Percentiles rank a stretch among this genome's conserved stretches.
Evolutionary conservation across 2,113 vertebrate species (phyloP).

Genomic region (Dipodomys stephensi): DNA sequence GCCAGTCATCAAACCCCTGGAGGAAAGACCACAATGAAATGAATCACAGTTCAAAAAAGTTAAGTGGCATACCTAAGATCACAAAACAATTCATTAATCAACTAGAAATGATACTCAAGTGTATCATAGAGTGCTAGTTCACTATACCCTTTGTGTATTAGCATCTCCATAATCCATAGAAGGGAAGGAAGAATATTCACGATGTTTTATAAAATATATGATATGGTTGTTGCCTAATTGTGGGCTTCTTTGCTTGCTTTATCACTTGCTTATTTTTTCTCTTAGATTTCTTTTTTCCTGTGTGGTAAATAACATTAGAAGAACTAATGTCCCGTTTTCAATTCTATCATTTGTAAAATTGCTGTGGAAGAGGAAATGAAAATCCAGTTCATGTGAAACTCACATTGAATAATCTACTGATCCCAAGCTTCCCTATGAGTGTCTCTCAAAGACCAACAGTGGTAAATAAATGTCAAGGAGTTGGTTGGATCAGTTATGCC

Average conservation of each 20-base stretch:
- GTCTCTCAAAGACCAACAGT: neutral
- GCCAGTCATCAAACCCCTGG: neutral
- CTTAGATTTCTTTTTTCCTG: neutral
- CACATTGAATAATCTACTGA: neutral
- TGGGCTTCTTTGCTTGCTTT: neutral
- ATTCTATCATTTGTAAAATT: slow-evolving; percentile 32
- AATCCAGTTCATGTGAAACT: slow-evolving; percentile 14
- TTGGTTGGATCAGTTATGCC: no score
- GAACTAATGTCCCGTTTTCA: neutral
- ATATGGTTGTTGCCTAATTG: neutral
- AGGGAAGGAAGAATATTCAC: neutral
- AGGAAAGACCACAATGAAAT: slow-evolving; percentile 14
- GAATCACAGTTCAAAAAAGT: slow-evolving; percentile 2
- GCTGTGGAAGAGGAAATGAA: neutral
- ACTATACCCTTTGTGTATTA: neutral
- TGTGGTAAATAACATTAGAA: neutral
- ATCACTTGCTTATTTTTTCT: neutral
- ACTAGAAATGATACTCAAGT: neutral
- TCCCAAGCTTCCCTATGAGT: neutral
- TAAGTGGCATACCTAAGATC: neutral
- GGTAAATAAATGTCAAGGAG: neutral
- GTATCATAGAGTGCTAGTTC: neutral
- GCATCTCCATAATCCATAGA: neutral
- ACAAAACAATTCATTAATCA: neutral
- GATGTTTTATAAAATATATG: neutral